Base-by-base conservation (phyloP, 2,888 invertebrate species). In the Diadromus collaris region DNA sequence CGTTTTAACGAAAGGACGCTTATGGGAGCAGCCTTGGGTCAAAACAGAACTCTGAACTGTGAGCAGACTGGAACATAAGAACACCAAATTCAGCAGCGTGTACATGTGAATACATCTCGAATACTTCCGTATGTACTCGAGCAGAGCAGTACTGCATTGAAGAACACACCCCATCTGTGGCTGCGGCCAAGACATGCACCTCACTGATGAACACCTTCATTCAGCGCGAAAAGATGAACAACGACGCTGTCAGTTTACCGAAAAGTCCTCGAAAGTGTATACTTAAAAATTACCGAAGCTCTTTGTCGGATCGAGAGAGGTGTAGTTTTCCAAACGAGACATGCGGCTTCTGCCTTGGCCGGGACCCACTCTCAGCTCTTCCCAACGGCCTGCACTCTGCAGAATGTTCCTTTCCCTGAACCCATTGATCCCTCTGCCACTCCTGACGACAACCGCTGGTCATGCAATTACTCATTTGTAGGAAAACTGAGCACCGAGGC, bases 371-470 rank as follows among this genome's bases (percentile, higher is more conserved):
- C 16, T 48, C 9, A 1, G 6, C 16, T 44, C n/a, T 48, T 2
- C n/a, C 19, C 41, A 38, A 48, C 48, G 29, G 61, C 63, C 13
- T 38, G 63, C 54, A 34, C 54, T 58, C 13, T 38, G 63, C 54
- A 34, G 48, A 46, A 51, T 10, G 19, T 41, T 56, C 27, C 44
- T n/a, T 76, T 76, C 44, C 21, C 38, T 68, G 63, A 75, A 75
- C 75, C 51, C 71, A 91, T 90, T 91, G 89, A 91, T 91, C 91
- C 91, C 91, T 92, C 92, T 91, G 91, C 91, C 91, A 91, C 92
- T 92, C 91, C 91, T n/a, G 91, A 92, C 91, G 91, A 91, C 92
- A 90, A 91, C 91, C 90, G 91, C 92, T 92, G 91, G 90, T n/a
- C 90, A 90, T 61, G 70, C 51, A 65, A 78, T 70, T 74, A 70